Percentiles rank a stretch among this genome's conserved stretches.
These are phyloP conservation scores for Hydrotaea cyrtoneurina DNA, from an alignment of 2,888 invertebrate genomes.

Conservation along the genomic window DNA sequence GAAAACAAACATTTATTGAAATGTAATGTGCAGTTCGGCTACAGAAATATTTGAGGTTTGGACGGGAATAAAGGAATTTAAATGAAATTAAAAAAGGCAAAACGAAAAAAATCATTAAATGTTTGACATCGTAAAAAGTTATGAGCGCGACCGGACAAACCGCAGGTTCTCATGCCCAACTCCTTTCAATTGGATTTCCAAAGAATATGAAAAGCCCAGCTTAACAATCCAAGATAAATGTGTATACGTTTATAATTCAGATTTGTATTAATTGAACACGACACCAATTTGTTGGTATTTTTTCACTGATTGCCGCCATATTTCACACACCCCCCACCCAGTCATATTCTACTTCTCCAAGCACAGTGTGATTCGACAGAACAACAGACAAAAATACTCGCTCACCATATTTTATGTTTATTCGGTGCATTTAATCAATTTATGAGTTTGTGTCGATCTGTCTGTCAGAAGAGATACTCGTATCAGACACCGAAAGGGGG, in stretches of 20 bases:
- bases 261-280: conserved; percentile 44
- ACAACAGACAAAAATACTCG: conserved; percentile 8
- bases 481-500: conserved; percentile 49
- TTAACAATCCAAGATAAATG: conserved; percentile 2
- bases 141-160: background rate
- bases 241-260: conserved; percentile 30
- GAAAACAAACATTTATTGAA: conserved; percentile 17
- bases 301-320: conserved; percentile 58
- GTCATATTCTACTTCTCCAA: background rate
- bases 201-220: background rate
- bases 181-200: background rate
- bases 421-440: conserved; percentile 64
- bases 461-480: conserved; percentile 39
- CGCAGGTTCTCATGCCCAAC: conserved; percentile 1
- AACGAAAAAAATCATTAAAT: background rate
- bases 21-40: conserved; percentile 1
- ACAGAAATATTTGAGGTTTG: conserved; percentile 7
- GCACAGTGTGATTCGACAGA: background rate
- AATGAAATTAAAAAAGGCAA: background rate
- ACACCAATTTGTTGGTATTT: conserved; percentile 61
- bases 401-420: background rate
- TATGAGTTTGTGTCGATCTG: conserved; percentile 64
- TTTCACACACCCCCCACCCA: conserved; percentile 32
- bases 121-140: background rate
- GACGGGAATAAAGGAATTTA: background rate